These are phyloP conservation scores for Phyllostomus hastatus DNA, from an alignment of 2,113 vertebrate genomes.

Conservation along the genomic window DNA sequence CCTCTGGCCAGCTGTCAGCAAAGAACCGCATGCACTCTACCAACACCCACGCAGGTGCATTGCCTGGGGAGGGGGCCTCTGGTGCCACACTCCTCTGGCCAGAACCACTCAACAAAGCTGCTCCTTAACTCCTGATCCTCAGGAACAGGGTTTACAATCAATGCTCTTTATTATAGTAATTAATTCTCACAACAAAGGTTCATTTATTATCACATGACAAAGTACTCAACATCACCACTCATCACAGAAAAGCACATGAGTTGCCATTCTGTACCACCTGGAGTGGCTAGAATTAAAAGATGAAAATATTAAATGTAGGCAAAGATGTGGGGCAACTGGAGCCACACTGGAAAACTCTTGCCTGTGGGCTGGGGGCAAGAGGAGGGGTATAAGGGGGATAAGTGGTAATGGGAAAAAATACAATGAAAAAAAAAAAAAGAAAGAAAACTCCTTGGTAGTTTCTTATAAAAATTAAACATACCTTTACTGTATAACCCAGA, in stretches of 20 bases:
- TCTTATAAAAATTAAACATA: neutral
- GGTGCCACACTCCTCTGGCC: neutral
- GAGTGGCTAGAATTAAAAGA: neutral
- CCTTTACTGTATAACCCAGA: neutral
- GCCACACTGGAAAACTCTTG: neutral
- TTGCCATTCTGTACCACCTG: neutral
- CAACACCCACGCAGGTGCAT: rapidly evolving
- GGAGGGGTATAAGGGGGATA: too few relatives aligned
- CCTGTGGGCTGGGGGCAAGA: too few relatives aligned
- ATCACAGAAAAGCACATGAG: neutral
- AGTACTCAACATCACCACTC: too few relatives aligned
- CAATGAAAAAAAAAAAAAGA: too few relatives aligned
- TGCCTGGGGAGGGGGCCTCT: neutral
- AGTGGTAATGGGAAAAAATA: too few relatives aligned
- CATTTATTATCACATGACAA: neutral
- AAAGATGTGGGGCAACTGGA: neutral
- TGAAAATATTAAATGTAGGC: neutral
- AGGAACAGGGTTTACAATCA: neutral
- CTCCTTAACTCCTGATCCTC: neutral
- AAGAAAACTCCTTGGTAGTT: neutral
- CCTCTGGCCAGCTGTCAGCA: neutral
- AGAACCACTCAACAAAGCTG: neutral
- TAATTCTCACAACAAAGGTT: neutral
- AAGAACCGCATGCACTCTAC: too few relatives aligned
- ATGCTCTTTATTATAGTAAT: neutral